A percentile compares a stretch with the other conserved stretches of the same genome.
These are phyloP conservation scores for Deladenus siricidicola DNA, from an alignment of 2,888 invertebrate species.

Conservation along the genomic window DNA sequence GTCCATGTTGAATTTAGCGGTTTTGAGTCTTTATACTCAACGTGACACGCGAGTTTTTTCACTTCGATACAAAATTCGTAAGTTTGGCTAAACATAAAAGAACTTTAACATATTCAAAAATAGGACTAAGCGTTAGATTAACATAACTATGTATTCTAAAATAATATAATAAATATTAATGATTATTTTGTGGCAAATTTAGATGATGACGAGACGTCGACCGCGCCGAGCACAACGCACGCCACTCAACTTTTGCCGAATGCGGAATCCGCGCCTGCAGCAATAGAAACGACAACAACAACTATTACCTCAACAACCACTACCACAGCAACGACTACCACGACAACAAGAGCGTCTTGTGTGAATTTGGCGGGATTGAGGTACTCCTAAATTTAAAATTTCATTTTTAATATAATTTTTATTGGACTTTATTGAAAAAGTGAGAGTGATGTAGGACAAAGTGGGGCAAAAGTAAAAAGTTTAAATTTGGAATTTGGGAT, in stretches of 20 bases:
- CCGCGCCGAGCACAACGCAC: neutral
- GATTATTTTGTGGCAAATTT: neutral
- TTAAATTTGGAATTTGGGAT: no score
- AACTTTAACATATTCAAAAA: neutral
- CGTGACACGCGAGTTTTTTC: conserved; percentile 1
- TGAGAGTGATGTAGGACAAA: no score
- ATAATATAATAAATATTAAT: neutral
- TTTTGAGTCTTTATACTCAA: conserved; percentile 10
- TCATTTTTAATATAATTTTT: no score
- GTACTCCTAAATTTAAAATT: neutral
- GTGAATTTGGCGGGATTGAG: neutral
- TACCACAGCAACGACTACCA: neutral
- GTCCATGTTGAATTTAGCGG: neutral
- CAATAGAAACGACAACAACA: neutral
- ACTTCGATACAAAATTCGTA: conserved; percentile 5
- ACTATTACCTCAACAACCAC: neutral
- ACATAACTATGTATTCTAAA: no score
- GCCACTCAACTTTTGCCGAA: neutral
- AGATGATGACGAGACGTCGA: conserved; percentile 3
- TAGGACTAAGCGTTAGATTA: no score
- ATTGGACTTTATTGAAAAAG: no score
- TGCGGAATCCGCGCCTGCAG: neutral
- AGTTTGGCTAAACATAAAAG: neutral
- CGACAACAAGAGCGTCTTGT: neutral
- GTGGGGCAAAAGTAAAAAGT: no score